A percentile compares a stretch with the other conserved stretches of the same genome.
These are phyloP conservation scores for Paraescarpia echinospica DNA, from an alignment of 1,140 invertebrate genomes.

Conservation along the genomic window DNA sequence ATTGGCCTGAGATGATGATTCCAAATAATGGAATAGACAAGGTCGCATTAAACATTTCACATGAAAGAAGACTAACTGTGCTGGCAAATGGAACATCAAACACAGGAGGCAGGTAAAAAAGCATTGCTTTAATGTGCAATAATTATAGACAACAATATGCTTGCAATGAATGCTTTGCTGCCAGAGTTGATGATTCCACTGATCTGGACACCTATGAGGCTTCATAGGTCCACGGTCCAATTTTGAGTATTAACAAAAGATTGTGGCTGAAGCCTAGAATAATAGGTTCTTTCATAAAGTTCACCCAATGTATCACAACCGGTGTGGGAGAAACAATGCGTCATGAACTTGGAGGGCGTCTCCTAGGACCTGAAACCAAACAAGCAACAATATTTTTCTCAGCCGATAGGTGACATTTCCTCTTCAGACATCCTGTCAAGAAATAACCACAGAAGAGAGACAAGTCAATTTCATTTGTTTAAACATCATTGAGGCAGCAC, in stretches of 20 bases:
- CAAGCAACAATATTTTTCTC: background rate
- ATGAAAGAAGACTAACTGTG: background rate
- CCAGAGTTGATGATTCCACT: background rate
- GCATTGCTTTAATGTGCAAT: background rate
- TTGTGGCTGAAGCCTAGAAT: background rate
- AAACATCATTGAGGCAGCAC: background rate
- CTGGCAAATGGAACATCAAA: background rate
- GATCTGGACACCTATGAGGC: background rate
- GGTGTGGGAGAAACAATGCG: background rate
- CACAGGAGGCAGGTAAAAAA: background rate
- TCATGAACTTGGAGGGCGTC: background rate
- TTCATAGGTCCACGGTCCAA: background rate
- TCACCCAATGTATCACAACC: background rate
- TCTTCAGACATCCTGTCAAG: background rate
- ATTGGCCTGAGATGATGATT: too few relatives aligned
- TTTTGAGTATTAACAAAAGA: background rate
- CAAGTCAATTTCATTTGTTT: background rate
- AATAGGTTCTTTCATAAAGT: background rate
- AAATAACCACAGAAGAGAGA: background rate
- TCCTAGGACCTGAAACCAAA: background rate
- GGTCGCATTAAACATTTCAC: background rate
- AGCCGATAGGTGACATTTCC: background rate
- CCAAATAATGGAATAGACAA: too few relatives aligned
- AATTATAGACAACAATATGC: background rate
- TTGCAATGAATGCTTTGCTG: background rate